Conservation (phyloP, 2,113 vertebrate species). For the Mustelus asterias region DNA sequence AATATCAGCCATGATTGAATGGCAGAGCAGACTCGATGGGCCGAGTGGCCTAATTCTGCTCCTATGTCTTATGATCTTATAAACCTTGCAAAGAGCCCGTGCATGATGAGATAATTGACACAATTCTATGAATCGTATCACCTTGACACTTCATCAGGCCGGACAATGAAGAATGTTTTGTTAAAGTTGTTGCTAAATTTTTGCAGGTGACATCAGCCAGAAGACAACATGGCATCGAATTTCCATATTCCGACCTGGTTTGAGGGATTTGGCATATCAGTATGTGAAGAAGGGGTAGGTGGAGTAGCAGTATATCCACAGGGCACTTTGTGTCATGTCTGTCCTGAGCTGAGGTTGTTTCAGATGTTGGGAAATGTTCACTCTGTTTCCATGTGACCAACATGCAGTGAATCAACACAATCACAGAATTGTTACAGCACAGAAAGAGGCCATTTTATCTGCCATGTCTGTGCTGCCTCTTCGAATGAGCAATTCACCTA, state of each 20-base stretch:
- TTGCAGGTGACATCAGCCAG: slow-evolving; percentile 81
- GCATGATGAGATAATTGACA: too few relatives aligned
- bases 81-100: too few relatives aligned
- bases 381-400: neutral
- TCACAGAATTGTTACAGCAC: neutral
- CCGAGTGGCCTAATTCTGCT: too few relatives aligned
- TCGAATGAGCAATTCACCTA: neutral
- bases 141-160: neutral
- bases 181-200: slow-evolving; percentile 25
- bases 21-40: too few relatives aligned
- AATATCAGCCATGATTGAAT: too few relatives aligned
- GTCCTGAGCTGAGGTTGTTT: neutral
- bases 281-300: slow-evolving; percentile 92
- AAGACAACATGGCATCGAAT: slow-evolving; percentile 95
- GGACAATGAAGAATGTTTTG: neutral
- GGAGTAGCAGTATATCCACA: neutral
- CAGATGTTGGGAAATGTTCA: neutral
- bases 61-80: too few relatives aligned
- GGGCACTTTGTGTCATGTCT: neutral
- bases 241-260: slow-evolving; percentile 88
- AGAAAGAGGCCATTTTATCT: neutral
- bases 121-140: neutral
- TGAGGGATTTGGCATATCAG: slow-evolving; percentile 88
- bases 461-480: neutral
- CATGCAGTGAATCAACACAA: neutral